Evolutionary conservation across 2,888 invertebrate genomes (phyloP).

Genomic region (Dorcus hopei): DNA sequence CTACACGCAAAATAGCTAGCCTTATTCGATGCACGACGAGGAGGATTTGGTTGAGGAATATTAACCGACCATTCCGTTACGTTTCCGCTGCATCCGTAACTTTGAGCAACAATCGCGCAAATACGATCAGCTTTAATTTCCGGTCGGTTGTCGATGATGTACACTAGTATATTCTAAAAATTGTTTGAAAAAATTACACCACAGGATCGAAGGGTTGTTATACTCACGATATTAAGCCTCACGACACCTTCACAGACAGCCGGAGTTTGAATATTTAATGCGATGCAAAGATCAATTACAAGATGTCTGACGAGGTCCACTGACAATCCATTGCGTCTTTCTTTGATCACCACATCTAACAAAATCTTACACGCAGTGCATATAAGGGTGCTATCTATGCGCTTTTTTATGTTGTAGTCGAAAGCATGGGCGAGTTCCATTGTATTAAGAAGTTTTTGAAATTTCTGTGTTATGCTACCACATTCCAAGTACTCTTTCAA

Average conservation of each 20-base stretch:
- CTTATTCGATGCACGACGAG: conserved; percentile 32
- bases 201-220: neutral
- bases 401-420: too few species aligned
- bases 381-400: neutral
- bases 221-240: conserved; percentile 57
- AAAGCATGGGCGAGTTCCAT: too few species aligned
- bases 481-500: too few species aligned
- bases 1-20: neutral
- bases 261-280: neutral
- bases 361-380: conserved; percentile 3
- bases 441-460: too few species aligned
- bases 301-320: neutral
- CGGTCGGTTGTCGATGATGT: conserved; percentile 57
- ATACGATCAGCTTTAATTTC: conserved; percentile 53
- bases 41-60: neutral
- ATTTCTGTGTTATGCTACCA: too few species aligned
- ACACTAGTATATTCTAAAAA: conserved; percentile 56
- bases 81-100: conserved; percentile 31
- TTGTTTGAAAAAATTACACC: neutral
- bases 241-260: conserved; percentile 48
- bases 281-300: neutral
- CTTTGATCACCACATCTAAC: conserved; percentile 7
- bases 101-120: conserved; percentile 57
- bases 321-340: neutral
- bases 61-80: conserved; percentile 30